Evolutionary conservation across 2,113 vertebrate genomes (phyloP).

Genomic region (Rhombomys opimus): DNA sequence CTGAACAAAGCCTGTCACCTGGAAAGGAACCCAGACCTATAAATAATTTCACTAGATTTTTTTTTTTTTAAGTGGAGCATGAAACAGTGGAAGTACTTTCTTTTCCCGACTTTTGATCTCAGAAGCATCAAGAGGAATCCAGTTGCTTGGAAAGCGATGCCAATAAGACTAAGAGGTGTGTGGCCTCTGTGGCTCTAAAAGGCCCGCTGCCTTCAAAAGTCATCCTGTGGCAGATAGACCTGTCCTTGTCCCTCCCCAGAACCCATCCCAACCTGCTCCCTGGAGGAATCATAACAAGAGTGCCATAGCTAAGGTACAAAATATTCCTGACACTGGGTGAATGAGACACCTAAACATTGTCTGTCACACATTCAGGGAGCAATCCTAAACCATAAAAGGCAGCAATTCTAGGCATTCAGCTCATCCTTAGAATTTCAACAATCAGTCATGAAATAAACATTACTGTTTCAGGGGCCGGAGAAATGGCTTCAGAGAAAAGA

Average conservation of each 20-base stretch:
- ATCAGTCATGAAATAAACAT: not conserved
- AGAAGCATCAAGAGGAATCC: not conserved
- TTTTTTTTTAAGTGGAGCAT: too few species aligned
- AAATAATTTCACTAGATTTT: not conserved
- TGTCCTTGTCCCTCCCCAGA: not conserved
- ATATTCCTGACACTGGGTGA: not conserved
- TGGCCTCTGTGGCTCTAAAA: not conserved
- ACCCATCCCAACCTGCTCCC: not conserved
- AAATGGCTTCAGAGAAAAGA: not conserved
- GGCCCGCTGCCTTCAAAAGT: not conserved
- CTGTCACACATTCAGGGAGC: not conserved
- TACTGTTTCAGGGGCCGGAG: not conserved
- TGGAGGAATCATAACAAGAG: not conserved
- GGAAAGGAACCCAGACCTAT: conserved; percentile 8
- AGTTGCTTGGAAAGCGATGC: not conserved
- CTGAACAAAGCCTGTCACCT: conserved; percentile 1
- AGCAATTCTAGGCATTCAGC: not conserved
- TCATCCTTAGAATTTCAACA: not conserved
- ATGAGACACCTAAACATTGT: not conserved
- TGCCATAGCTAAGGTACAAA: not conserved
- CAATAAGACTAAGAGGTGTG: too few species aligned
- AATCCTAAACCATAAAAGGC: not conserved
- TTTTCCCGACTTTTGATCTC: too few species aligned
- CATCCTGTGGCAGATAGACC: not conserved
- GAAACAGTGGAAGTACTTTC: not conserved